Conservation (phyloP, 1,140 invertebrate genomes). For the Drosophila seguyi region DNA sequence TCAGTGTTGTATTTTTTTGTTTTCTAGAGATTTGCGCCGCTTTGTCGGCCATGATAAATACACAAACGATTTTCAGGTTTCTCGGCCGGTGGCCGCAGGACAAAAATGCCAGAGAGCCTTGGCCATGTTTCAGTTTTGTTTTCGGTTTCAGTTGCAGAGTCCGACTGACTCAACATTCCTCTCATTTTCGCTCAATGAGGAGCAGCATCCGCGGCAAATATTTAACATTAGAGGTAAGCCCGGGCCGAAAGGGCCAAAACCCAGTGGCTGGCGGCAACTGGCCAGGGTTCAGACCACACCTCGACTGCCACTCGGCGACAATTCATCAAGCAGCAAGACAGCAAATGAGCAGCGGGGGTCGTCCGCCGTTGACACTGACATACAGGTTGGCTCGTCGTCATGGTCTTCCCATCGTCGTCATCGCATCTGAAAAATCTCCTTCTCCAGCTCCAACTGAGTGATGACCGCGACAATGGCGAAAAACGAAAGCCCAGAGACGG, state of each 20-base stretch:
- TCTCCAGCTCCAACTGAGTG: constrained; percentile 63
- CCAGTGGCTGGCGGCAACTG: constrained; percentile 17
- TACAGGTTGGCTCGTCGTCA: constrained; percentile 54
- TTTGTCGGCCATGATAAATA: constrained; percentile 83
- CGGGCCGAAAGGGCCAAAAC: constrained; percentile 3
- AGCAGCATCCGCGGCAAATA: constrained; percentile 57
- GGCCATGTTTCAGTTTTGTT: constrained; percentile 62
- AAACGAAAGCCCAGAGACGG: constrained; percentile 69
- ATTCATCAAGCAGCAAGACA: constrained; percentile 81
- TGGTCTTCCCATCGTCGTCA: constrained; percentile 34
- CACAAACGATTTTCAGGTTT: constrained; percentile 79
- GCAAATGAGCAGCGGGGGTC: constrained; percentile 70
- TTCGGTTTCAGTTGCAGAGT: constrained; percentile 49
- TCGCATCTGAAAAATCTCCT: constrained; percentile 1
- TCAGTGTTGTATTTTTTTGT: background rate
- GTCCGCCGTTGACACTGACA: constrained; percentile 76
- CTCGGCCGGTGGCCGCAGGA: constrained; percentile 74
- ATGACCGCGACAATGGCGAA: constrained; percentile 80
- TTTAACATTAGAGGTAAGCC: constrained; percentile 63
- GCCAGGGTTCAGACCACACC: constrained; percentile 66
- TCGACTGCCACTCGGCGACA: constrained; percentile 65
- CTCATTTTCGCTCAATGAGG: constrained; percentile 70
- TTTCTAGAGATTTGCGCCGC: constrained; percentile 67
- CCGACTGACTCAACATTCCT: constrained; percentile 23
- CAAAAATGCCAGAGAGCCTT: constrained; percentile 66